Conservation (phyloP, 2,797 vertebrate species). For the Halcyon chelicuti region DNA sequence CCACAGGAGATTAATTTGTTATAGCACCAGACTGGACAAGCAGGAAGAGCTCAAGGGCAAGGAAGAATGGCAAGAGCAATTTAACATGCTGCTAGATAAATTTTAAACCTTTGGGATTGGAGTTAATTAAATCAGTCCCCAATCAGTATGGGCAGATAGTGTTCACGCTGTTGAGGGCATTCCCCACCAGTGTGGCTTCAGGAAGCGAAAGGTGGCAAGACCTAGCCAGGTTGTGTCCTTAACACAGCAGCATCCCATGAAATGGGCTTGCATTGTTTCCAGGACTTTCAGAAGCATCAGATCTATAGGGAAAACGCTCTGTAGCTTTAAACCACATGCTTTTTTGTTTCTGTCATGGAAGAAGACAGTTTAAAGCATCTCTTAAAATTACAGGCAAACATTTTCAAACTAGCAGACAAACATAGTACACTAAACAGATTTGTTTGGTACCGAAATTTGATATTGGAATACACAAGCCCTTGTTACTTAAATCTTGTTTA, state of each 20-base stretch:
- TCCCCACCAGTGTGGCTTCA: not conserved
- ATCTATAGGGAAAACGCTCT: not conserved
- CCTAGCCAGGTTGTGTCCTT: not conserved
- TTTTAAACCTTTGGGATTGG: not conserved
- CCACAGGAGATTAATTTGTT: not conserved
- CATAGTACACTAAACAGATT: not conserved
- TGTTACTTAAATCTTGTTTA: not conserved
- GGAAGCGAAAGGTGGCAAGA: not conserved
- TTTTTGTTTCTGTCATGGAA: not conserved
- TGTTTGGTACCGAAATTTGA: not conserved
- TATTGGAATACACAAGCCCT: not conserved
- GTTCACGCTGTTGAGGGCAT: not conserved
- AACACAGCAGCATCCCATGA: not conserved
- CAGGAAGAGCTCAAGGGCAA: slow-evolving; percentile 15
- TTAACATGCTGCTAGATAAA: not conserved
- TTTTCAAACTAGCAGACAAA: not conserved
- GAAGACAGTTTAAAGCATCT: not conserved
- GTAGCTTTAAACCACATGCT: not conserved
- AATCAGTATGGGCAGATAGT: not conserved
- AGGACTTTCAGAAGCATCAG: not conserved
- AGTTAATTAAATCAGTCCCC: slow-evolving; percentile 8
- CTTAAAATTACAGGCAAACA: not conserved
- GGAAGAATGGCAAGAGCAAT: slow-evolving; percentile 9
- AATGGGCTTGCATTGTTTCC: not conserved
- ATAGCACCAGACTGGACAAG: slow-evolving; percentile 2